Percentiles rank a stretch among this genome's conserved stretches.
phyloP scores from a whole-genome alignment of 2,888 invertebrate genomes.

The Euplexia lucipara region DNA sequence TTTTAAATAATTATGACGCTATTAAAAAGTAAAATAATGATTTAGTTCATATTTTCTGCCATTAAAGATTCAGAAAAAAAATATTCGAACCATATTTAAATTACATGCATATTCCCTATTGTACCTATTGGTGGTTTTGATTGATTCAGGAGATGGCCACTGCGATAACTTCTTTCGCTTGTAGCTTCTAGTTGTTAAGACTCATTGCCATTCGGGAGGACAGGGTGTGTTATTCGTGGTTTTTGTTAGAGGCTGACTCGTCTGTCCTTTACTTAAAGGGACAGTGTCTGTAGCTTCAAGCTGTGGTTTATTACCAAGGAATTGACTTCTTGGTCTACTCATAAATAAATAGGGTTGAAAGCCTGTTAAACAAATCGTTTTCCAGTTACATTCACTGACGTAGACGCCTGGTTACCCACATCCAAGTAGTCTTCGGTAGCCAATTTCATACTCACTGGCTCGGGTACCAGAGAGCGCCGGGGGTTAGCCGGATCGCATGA shows the following conservation, averaged over 20 bases:
- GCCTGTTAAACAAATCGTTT: conserved; percentile 1
- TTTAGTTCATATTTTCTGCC: no score
- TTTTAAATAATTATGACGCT: no score
- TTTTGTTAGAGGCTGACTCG: background rate
- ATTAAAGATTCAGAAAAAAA: no score
- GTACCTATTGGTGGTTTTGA: conserved; percentile 1
- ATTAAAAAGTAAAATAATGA: no score
- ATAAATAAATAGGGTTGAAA: background rate
- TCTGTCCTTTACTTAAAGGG: background rate
- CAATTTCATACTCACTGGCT: conserved; percentile 14
- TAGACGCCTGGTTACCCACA: background rate
- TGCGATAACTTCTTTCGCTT: conserved; percentile 11
- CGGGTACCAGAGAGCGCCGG: conserved; percentile 22
- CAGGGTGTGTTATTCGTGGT: background rate
- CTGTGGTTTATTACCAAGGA: background rate
- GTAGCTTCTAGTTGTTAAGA: background rate
- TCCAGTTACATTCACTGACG: conserved; percentile 1
- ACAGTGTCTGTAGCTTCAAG: background rate
- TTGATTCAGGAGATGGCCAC: conserved; percentile 1
- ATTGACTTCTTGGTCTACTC: background rate
- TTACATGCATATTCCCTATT: no score
- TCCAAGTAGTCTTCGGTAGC: background rate
- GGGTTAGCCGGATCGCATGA: conserved; percentile 18
- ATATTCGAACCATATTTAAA: no score
- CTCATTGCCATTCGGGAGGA: conserved; percentile 15